Conservation (phyloP, 2,113 vertebrate species). For the Pandion haliaetus region DNA sequence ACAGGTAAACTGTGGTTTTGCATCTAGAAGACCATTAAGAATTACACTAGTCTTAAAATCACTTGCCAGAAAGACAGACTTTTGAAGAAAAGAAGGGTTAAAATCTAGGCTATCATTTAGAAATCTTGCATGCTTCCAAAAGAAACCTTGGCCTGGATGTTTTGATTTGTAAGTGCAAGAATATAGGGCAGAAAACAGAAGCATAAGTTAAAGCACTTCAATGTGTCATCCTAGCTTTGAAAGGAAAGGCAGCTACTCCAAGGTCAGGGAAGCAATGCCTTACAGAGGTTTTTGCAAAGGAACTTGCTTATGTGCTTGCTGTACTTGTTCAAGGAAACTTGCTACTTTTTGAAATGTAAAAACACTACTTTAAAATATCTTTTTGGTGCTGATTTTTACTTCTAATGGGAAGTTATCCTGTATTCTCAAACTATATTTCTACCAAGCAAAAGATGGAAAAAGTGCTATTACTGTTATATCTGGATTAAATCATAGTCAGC, state of each 20-base stretch:
- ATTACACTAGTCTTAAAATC: background rate
- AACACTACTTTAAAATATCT: background rate
- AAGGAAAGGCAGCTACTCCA: background rate
- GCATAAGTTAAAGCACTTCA: background rate
- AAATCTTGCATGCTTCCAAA: background rate
- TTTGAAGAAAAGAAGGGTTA: background rate
- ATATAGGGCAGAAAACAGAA: background rate
- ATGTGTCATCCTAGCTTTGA: background rate
- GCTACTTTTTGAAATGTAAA: background rate
- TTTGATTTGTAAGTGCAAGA: background rate
- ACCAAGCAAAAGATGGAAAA: background rate
- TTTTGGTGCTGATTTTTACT: background rate
- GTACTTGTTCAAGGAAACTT: background rate
- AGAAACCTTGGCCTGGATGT: background rate
- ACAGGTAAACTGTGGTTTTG: background rate
- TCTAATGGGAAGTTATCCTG: background rate
- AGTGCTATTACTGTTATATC: background rate
- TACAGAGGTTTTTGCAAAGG: background rate
- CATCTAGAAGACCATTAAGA: background rate
- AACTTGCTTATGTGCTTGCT: background rate
- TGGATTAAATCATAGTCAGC: background rate
- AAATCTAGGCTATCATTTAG: background rate
- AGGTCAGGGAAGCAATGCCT: background rate
- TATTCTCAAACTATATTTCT: background rate
- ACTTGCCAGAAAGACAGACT: background rate